These are phyloP conservation scores for Hippoglossus stenolepis DNA, from an alignment of 2,113 vertebrate genomes.

Conservation along the genomic window DNA sequence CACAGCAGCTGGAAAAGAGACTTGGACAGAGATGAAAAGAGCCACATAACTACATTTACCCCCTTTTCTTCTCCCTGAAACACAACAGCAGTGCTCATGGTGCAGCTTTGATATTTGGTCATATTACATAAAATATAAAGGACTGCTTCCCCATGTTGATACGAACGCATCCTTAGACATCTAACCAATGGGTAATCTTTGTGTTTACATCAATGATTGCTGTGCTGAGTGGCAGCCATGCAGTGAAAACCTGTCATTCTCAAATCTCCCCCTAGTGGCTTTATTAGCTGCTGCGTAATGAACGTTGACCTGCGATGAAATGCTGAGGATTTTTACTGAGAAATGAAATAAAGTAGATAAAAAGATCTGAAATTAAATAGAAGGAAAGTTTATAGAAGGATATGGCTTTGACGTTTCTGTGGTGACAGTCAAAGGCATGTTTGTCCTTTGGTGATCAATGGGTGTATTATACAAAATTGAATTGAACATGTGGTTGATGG, in stretches of 20 bases:
- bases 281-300: conserved; percentile 13
- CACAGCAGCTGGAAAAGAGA: not conserved
- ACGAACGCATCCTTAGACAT: not conserved
- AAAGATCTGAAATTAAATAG: not conserved
- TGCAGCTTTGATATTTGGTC: no score
- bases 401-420: no score
- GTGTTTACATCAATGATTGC: not conserved
- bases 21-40: conserved; percentile 11
- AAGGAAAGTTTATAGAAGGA: not conserved
- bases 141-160: not conserved
- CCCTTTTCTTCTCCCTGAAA: conserved; percentile 2
- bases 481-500: not conserved
- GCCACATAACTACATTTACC: not conserved
- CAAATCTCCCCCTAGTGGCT: conserved; percentile 3
- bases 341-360: not conserved
- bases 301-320: not conserved
- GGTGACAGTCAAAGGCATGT: no score
- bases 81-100: not conserved
- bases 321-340: not conserved
- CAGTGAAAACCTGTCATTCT: no score
- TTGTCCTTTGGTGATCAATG: no score
- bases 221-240: no score
- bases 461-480: not conserved
- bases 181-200: not conserved
- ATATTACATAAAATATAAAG: not conserved